Evolutionary conservation across 2,797 vertebrate genomes (phyloP).

Genomic region (Sphenopsis melanotis): DNA sequence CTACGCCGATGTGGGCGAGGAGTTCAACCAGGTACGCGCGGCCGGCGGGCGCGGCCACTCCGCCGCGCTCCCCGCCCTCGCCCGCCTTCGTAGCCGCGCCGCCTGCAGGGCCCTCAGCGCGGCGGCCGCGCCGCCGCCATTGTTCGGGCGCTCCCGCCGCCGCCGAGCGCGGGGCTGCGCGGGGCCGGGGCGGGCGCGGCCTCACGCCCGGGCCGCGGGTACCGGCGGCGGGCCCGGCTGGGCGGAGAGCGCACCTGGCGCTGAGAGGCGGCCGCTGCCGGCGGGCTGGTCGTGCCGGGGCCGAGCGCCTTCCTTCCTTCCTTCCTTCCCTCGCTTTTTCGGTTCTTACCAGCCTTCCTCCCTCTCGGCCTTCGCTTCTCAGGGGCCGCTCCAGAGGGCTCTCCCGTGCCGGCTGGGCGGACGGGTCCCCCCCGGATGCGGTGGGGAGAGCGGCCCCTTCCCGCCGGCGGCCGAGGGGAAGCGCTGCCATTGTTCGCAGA

Average conservation of each 20-base stretch:
- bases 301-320: background rate
- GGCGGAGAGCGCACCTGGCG: background rate
- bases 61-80: background rate
- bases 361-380: background rate
- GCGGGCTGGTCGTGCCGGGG: background rate
- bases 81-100: background rate
- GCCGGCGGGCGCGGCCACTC: background rate
- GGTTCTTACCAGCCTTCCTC: background rate
- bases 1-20: slow-evolving; percentile 97
- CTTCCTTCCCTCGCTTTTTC: background rate
- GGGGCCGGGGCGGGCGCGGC: background rate
- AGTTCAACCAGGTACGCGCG: slow-evolving; percentile 89
- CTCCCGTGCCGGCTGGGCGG: background rate
- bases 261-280: background rate
- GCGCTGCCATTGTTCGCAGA: slow-evolving; percentile 28
- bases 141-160: slow-evolving; percentile 60
- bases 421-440: background rate
- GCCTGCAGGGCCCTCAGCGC: background rate
- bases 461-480: background rate
- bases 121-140: slow-evolving; percentile 25
- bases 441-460: background rate
- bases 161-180: background rate
- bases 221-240: background rate
- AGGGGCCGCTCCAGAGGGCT: background rate
- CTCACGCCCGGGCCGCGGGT: background rate